These are phyloP conservation scores for Melieria crassipennis DNA, from an alignment of 2,888 invertebrate species.

Conservation along the genomic window DNA sequence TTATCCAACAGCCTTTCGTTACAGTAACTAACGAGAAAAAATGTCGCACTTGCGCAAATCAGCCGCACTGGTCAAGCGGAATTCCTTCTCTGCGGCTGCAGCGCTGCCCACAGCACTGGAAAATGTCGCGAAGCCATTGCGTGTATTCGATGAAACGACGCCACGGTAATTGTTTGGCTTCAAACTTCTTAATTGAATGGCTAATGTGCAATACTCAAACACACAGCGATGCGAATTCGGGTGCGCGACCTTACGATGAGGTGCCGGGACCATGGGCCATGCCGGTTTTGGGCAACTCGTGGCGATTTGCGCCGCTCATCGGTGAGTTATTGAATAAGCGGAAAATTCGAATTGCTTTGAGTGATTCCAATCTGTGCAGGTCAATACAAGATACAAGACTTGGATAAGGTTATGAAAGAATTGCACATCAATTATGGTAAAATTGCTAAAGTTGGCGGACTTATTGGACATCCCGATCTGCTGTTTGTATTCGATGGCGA, in stretches of 20 bases:
- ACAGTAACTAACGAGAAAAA: slow-evolving; percentile 25
- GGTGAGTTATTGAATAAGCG: slow-evolving; percentile 65
- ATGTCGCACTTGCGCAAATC: slow-evolving; percentile 58
- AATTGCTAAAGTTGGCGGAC: slow-evolving; percentile 74
- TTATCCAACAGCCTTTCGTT: too few relatives aligned
- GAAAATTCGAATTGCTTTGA: background rate
- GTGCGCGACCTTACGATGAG: slow-evolving; percentile 69
- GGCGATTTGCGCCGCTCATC: slow-evolving; percentile 79
- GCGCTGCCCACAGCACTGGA: slow-evolving; percentile 41
- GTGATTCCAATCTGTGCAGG: slow-evolving; percentile 57
- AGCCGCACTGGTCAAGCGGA: slow-evolving; percentile 54
- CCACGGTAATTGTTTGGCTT: too few relatives aligned
- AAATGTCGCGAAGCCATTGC: slow-evolving; percentile 23
- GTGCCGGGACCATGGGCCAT: slow-evolving; percentile 81
- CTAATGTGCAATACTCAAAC: background rate
- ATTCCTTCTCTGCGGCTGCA: slow-evolving; percentile 58
- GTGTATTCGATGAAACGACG: slow-evolving; percentile 6
- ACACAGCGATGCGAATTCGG: slow-evolving; percentile 30
- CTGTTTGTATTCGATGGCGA: slow-evolving; percentile 79
- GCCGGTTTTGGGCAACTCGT: slow-evolving; percentile 81
- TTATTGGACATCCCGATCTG: slow-evolving; percentile 80
- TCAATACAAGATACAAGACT: slow-evolving; percentile 70
- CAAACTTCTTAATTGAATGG: background rate
- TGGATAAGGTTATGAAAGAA: slow-evolving; percentile 71
- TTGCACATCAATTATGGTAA: slow-evolving; percentile 69